Evolutionary conservation across 2,113 vertebrate species (phyloP), one percentile per base, ranked within the genome.

Genomic region (Casuarius casuarius): DNA sequence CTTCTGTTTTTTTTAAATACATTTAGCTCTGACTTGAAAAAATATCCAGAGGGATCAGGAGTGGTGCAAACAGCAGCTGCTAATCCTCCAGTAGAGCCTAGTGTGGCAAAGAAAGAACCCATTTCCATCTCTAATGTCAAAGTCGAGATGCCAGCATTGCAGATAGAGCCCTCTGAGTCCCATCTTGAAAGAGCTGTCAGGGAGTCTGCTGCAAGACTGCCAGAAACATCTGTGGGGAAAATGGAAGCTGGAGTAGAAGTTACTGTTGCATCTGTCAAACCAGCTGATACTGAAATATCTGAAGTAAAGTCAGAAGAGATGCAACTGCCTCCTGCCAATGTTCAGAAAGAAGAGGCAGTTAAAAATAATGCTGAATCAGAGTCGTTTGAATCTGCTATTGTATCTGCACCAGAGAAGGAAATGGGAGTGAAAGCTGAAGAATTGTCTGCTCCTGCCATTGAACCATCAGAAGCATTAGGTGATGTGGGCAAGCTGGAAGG

Each of bases 1-100:
- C 95, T 98, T 97, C 86, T 98, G 66, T 95, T 96, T 96, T 97
- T 96, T 97, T 98, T 93, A 92, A 98, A 97, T 90, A 67, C 94
- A 91, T 98, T 96, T 95, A 98, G 98, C 97, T 77, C 96, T 91
- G 97, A 78, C 97, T 96, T 95, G 96, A 97, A 96, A 97, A 96
- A 97, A 90, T 95, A 22, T 52, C 97, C 97, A 73, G 96, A 98
- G 97, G 98, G 84, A 84, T 97, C 97, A 35, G 98, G 96, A 97
- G 92, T 73, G 93, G 96, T 90, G 85, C 97, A 96, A 49, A 95
- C 94, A 94, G 72, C 97, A 84, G 72, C 97, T 48, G 97, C 92
- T 81, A 95, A 95, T 95, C 82, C 96, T 48, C 92, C 96, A 42
- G 87, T 96, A 97, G 97, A 98, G 93, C 97, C 97, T 90, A 93